Conservation (phyloP, 2,888 invertebrate genomes). For the Tetragnatha montana region DNA sequence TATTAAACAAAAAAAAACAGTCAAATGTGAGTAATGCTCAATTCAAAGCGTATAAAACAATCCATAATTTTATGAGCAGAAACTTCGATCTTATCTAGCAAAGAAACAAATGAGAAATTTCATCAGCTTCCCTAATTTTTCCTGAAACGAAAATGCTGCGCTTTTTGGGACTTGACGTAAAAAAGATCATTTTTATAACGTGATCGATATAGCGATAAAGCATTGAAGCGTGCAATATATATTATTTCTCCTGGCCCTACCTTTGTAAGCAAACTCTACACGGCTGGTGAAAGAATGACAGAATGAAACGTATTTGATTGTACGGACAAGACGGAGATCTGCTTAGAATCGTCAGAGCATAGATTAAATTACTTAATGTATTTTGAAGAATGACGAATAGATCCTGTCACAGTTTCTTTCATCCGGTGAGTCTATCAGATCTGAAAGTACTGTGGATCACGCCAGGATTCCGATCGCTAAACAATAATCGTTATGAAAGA, state of each 20-base stretch:
- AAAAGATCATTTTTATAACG: conserved; percentile 22
- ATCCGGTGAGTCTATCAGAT: conserved; percentile 7
- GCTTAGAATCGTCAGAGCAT: conserved; percentile 50
- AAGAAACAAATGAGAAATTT: neutral
- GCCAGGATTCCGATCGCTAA: conserved; percentile 21
- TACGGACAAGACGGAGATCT: conserved; percentile 38
- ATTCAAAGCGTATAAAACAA: neutral
- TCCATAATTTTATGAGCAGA: neutral
- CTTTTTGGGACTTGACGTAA: conserved; percentile 12
- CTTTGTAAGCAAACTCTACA: conserved; percentile 54
- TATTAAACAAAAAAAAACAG: neutral
- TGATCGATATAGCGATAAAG: conserved; percentile 31
- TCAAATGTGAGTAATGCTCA: neutral
- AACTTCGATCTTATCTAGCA: neutral
- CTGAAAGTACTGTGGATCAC: conserved; percentile 48
- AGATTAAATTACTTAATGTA: conserved; percentile 66
- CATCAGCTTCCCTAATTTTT: conserved; percentile 6
- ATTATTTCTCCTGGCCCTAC: conserved; percentile 20
- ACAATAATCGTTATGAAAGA: neutral
- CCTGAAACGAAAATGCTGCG: neutral
- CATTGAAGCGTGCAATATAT: conserved; percentile 63
- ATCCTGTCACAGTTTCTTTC: conserved; percentile 47
- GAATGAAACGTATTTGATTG: conserved; percentile 48
- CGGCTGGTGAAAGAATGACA: conserved; percentile 46
- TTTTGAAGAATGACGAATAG: conserved; percentile 31